Evolutionary conservation across 1,140 invertebrate genomes (phyloP).

Genomic region (Aphaenogaster rudis): DNA sequence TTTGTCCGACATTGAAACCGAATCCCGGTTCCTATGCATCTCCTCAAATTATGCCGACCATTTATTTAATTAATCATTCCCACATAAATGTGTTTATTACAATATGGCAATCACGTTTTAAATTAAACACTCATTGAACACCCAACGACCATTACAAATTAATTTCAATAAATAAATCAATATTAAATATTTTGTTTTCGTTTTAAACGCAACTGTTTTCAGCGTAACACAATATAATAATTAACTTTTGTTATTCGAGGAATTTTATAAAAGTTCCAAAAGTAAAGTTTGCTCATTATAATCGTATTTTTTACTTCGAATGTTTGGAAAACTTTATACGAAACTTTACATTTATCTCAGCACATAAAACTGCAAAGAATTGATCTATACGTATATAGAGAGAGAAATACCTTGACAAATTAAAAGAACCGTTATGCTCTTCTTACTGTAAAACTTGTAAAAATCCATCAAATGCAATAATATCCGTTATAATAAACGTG

Average conservation of each 20-base stretch:
- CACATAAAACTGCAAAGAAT: background rate
- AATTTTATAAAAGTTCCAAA: slow-evolving; percentile 6
- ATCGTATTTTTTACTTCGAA: background rate
- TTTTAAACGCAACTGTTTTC: background rate
- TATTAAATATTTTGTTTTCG: background rate
- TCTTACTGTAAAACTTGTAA: background rate
- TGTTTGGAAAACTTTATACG: background rate
- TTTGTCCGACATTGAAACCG: slow-evolving; percentile 45
- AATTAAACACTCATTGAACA: slow-evolving; percentile 19
- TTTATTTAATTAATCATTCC: slow-evolving; percentile 50
- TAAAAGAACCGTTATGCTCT: background rate
- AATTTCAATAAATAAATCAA: background rate
- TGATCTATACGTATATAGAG: background rate
- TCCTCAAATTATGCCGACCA: background rate
- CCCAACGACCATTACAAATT: background rate
- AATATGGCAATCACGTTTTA: background rate
- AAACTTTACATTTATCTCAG: background rate
- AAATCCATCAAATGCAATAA: background rate
- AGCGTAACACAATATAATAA: background rate
- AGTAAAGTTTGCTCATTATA: background rate
- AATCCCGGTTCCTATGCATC: background rate
- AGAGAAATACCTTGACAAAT: background rate
- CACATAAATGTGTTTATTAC: background rate
- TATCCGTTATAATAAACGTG: background rate
- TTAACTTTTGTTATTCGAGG: background rate